A percentile compares a stretch with the other conserved stretches of the same genome.
These are phyloP conservation scores for Athalia rosae DNA, from an alignment of 2,888 invertebrate genomes.

Conservation along the genomic window DNA sequence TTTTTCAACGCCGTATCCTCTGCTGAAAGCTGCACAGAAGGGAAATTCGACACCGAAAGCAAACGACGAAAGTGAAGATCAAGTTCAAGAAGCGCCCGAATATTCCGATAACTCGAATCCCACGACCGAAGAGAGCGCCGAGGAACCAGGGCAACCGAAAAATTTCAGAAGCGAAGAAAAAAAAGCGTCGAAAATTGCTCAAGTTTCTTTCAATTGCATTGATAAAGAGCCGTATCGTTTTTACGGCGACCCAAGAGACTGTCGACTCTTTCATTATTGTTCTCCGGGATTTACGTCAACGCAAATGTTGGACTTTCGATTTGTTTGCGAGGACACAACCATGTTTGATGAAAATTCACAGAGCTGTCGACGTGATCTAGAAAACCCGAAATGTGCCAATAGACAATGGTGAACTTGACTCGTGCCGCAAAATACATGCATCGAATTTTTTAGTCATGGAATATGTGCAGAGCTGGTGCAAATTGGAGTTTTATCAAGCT, in stretches of 20 bases:
- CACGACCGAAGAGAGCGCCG: constrained; percentile 39
- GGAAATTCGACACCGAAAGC: constrained; percentile 11
- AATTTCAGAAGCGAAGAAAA: constrained; percentile 49
- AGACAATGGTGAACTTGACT: constrained; percentile 59
- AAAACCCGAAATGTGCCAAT: constrained; percentile 64
- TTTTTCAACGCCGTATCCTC: constrained; percentile 53
- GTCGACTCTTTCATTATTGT: constrained; percentile 79
- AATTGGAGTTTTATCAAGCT: constrained; percentile 9
- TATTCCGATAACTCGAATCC: constrained; percentile 46
- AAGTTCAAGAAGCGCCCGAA: background rate
- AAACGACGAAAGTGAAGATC: background rate
- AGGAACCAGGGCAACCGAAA: constrained; percentile 15
- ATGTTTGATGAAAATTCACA: constrained; percentile 76
- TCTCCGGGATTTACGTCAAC: constrained; percentile 77
- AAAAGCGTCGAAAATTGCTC: constrained; percentile 50
- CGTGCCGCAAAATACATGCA: too few relatives aligned
- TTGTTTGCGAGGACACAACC: constrained; percentile 78
- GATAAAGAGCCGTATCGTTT: constrained; percentile 76
- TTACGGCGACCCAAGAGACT: constrained; percentile 77
- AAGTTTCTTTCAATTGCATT: constrained; percentile 75
- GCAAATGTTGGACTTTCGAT: constrained; percentile 78
- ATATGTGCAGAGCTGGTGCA: background rate
- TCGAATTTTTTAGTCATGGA: background rate
- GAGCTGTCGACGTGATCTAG: constrained; percentile 72
- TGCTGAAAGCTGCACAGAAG: constrained; percentile 48